These are phyloP conservation scores for Aurelia aurita complex sp. Pacific DNA, from an alignment of 30 jellyfish, hydroid and myxozoan genomes.

Conservation along the genomic window DNA sequence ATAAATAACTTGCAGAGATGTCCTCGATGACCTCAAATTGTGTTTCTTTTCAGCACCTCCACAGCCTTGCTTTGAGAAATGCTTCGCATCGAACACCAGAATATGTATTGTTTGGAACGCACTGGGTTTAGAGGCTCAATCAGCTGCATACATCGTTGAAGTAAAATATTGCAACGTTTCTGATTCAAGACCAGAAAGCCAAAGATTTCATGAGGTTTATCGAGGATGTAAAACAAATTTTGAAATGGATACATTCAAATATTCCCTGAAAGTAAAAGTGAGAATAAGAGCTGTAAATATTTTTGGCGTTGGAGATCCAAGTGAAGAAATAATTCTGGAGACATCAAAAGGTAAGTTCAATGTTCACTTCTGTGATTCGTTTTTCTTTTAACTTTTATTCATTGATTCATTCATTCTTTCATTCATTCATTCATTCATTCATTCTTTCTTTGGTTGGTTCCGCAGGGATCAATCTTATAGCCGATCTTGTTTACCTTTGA, in stretches of 20 bases:
- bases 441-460: no score
- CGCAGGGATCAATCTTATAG: no score
- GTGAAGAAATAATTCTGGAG: slow-evolving; percentile 43
- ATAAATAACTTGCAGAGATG: no score
- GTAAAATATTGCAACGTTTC: background rate
- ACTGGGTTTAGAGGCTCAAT: background rate
- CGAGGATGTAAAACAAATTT: slow-evolving; percentile 51
- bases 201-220: slow-evolving; percentile 32
- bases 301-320: slow-evolving; percentile 64
- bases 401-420: no score
- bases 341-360: slow-evolving; percentile 55
- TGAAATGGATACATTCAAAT: slow-evolving; percentile 33
- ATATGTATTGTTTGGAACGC: slow-evolving; percentile 40
- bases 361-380: no score
- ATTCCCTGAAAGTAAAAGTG: slow-evolving; percentile 38
- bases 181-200: background rate
- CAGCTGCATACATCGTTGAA: slow-evolving; percentile 36
- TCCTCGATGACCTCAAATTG: no score
- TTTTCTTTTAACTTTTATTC: no score
- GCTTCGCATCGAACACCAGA: slow-evolving; percentile 35
- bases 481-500: no score
- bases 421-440: no score
- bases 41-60: slow-evolving; percentile 33
- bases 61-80: slow-evolving; percentile 11
- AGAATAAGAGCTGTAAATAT: slow-evolving; percentile 59